A percentile compares a stretch with the other conserved stretches of the same genome.
These are phyloP conservation scores for Drosophila sucinea DNA, from an alignment of 1,140 invertebrate species.

Conservation along the genomic window DNA sequence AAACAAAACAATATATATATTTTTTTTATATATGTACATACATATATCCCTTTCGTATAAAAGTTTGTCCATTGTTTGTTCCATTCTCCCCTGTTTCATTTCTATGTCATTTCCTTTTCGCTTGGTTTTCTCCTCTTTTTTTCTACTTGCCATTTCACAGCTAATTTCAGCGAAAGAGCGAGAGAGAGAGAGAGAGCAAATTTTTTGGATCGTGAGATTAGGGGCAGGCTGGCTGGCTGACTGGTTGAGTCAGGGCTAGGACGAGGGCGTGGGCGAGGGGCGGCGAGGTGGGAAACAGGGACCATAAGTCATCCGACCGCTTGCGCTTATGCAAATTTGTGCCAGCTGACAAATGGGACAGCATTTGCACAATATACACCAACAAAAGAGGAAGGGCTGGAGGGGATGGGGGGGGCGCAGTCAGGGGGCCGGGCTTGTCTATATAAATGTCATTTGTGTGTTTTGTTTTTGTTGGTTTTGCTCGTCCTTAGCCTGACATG, in stretches of 20 bases:
- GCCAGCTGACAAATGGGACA: slow-evolving; percentile 78
- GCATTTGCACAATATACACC: slow-evolving; percentile 76
- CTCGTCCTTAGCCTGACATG: slow-evolving; percentile 68
- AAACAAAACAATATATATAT: not conserved
- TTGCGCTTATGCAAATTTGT: slow-evolving; percentile 80
- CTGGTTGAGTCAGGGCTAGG: not conserved
- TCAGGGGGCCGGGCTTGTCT: slow-evolving; percentile 58
- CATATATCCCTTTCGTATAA: not conserved
- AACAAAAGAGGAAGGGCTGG: slow-evolving; percentile 21
- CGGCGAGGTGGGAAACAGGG: slow-evolving; percentile 34
- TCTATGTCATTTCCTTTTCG: slow-evolving; percentile 73
- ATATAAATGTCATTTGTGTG: slow-evolving; percentile 78
- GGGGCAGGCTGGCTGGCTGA: slow-evolving; percentile 35
- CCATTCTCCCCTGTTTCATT: slow-evolving; percentile 67
- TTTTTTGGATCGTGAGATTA: slow-evolving; percentile 77
- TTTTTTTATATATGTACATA: not conserved
- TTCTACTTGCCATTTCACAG: slow-evolving; percentile 64
- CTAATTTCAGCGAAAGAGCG: slow-evolving; percentile 73
- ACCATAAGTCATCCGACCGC: slow-evolving; percentile 78
- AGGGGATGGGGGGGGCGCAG: slow-evolving; percentile 15
- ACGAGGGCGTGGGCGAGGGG: not conserved
- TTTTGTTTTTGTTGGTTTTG: slow-evolving; percentile 23
- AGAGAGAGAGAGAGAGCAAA: slow-evolving; percentile 20
- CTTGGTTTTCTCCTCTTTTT: slow-evolving; percentile 1
- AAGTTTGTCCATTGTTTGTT: slow-evolving; percentile 59